Base-by-base conservation (phyloP, 2,888 invertebrate genomes). In the Onthophagus sagittarius region DNA sequence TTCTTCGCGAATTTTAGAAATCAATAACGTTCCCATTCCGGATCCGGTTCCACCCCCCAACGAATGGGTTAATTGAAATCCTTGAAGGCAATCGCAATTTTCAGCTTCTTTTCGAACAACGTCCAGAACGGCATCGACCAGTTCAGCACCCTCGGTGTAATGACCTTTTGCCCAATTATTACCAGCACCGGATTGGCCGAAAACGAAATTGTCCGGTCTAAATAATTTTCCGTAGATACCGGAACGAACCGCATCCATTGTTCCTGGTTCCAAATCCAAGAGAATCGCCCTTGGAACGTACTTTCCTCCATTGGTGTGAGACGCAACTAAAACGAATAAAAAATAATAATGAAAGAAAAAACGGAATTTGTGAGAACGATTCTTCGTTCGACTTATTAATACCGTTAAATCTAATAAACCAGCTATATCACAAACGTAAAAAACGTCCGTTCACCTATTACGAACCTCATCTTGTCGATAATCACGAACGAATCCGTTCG, bases 111-210 rank as follows among this genome's bases (percentile, higher is more conserved):
- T 94, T 77, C 95, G 88, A 15, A 94, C 94, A 39, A 94, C 94
- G 84, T 94, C 94, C 78, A 94, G 86, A 0, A 94, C 94, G 63
- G 96, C 91, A 86, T 94, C 97, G 82, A 90, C 95, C 83, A 92
- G 88, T 85, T 92, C 96, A 79, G 90, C 96, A 73, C 96, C 96
- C 86, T 96, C 96, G 15, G 96, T 96, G 86, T 96, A 96, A 82
- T 96, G 95, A n/a, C 97, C 84, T 88, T 91, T 81, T 78, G 95
- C 95, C 96, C 95, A 96, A 85, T 96, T 96, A 86, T 96, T 96
- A 70, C 95, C 95, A 63, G 91, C 91, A 23, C 91, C 91, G 13
- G 88, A 88, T 81, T 87, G 87, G 2, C 85, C 93, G 79, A 94
- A 95, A 2, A 96, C 94, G 83, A 94, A 96, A 86, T 95, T 96